Evolutionary conservation across 2,888 invertebrate species (phyloP).

Genomic region (Fissipunctia ypsillon): DNA sequence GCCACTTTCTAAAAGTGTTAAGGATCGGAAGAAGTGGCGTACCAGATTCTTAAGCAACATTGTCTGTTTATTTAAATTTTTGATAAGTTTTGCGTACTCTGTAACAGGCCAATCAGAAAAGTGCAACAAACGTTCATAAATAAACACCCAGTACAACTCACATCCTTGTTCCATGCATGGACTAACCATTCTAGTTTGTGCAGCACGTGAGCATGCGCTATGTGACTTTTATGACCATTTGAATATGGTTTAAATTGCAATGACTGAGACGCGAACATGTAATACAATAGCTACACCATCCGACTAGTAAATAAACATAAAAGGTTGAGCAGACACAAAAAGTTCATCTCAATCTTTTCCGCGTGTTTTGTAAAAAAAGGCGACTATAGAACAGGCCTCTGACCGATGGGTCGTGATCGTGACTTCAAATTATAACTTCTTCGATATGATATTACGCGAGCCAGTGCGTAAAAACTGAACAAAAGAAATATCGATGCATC

Average conservation of each 20-base stretch:
- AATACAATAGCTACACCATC: neutral
- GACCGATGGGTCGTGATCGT: slow-evolving; percentile 54
- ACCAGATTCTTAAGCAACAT: neutral
- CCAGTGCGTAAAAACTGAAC: slow-evolving; percentile 26
- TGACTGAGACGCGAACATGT: neutral
- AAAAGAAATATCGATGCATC: slow-evolving; percentile 35
- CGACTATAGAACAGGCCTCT: slow-evolving; percentile 11
- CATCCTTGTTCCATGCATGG: neutral
- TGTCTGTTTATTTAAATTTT: neutral
- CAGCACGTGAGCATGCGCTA: neutral
- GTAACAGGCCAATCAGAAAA: neutral
- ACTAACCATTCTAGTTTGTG: slow-evolving; percentile 1
- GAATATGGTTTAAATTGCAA: slow-evolving; percentile 29
- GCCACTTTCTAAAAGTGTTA: neutral
- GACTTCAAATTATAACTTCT: slow-evolving; percentile 39
- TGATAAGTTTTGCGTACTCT: neutral
- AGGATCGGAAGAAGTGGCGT: neutral
- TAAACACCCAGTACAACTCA: neutral
- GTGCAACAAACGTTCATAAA: neutral
- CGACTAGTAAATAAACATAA: slow-evolving; percentile 11
- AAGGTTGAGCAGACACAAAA: slow-evolving; percentile 34
- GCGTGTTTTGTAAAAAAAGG: neutral
- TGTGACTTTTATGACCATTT: too few species aligned
- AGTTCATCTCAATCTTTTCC: slow-evolving; percentile 1
- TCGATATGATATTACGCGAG: slow-evolving; percentile 20